Percentiles rank a stretch among this genome's conserved stretches.
phyloP scores from a whole-genome alignment of 2,797 vertebrate species.

The Sebastes goodei region DNA sequence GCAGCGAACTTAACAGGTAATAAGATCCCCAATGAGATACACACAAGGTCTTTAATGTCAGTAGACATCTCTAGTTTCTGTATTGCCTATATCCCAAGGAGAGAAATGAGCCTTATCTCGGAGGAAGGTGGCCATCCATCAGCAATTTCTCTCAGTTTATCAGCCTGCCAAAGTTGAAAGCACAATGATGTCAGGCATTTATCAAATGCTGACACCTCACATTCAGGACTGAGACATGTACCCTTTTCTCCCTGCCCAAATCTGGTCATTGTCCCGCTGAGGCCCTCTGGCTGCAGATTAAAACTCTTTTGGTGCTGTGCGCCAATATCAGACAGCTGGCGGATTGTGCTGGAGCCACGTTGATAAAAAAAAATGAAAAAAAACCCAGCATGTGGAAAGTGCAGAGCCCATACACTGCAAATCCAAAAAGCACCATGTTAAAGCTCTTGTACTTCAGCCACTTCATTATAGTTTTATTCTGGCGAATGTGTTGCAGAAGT shows the following conservation, averaged over 20 bases:
- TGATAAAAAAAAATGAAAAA: not conserved
- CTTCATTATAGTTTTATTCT: constrained; percentile 43
- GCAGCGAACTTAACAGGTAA: constrained; percentile 41
- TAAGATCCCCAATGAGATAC: constrained; percentile 41
- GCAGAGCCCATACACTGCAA: not conserved
- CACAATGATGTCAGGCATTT: constrained; percentile 77
- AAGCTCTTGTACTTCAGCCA: not conserved
- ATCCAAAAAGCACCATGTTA: constrained; percentile 21
- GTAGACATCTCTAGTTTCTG: constrained; percentile 61
- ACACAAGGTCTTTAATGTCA: constrained; percentile 67
- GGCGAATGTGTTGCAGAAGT: constrained; percentile 10
- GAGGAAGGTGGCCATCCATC: constrained; percentile 77
- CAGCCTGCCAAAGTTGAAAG: constrained; percentile 66
- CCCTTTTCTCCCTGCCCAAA: constrained; percentile 58
- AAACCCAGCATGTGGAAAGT: not conserved
- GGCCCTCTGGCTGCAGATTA: constrained; percentile 38
- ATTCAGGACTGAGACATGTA: constrained; percentile 61
- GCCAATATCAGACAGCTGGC: constrained; percentile 7
- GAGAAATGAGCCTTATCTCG: constrained; percentile 77
- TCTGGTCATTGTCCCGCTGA: constrained; percentile 30
- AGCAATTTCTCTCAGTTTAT: constrained; percentile 76
- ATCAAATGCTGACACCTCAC: constrained; percentile 80
- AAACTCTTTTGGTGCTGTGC: not conserved
- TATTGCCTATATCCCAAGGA: constrained; percentile 57
- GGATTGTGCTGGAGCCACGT: not conserved